Percentiles rank a stretch among this genome's conserved stretches.
phyloP scores from a whole-genome alignment of 2,888 invertebrate genomes.

The Sialis fuliginosa region DNA sequence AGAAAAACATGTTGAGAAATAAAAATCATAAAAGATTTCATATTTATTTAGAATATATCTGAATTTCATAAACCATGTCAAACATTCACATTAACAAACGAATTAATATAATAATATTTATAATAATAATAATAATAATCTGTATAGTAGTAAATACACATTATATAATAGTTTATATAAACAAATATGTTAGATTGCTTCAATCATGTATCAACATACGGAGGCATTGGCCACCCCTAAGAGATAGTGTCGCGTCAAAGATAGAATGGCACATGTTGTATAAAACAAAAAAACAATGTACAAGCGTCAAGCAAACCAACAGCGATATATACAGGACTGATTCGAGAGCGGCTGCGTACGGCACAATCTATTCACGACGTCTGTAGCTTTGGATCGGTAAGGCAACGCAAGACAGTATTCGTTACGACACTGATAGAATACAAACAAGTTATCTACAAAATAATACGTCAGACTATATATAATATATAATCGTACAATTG shows the following conservation, averaged over 20 bases:
- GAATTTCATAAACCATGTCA: conserved; percentile 6
- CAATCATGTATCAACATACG: conserved; percentile 1
- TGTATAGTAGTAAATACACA: conserved; percentile 1
- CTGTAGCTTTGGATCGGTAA: too few species aligned
- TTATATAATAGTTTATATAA: conserved; percentile 1
- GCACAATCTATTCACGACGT: too few species aligned
- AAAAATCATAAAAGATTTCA: conserved; percentile 4
- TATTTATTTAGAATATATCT: conserved; percentile 6
- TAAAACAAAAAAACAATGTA: too few species aligned
- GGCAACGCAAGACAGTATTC: too few species aligned
- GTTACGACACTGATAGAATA: too few species aligned
- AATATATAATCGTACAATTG: too few species aligned
- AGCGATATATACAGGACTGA: too few species aligned
- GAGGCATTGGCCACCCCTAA: not conserved
- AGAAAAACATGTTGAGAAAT: conserved; percentile 2
- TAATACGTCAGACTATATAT: too few species aligned
- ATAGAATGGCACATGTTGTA: too few species aligned
- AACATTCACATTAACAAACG: conserved; percentile 6
- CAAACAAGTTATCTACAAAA: too few species aligned
- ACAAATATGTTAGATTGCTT: conserved; percentile 4
- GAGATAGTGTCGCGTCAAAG: not conserved
- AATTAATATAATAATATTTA: conserved; percentile 4
- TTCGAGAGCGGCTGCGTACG: too few species aligned
- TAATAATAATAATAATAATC: conserved; percentile 4
- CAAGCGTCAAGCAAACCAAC: too few species aligned